phyloP scores from a whole-genome alignment of 2,888 invertebrate genomes.

The Alloscopus bannaensis region DNA sequence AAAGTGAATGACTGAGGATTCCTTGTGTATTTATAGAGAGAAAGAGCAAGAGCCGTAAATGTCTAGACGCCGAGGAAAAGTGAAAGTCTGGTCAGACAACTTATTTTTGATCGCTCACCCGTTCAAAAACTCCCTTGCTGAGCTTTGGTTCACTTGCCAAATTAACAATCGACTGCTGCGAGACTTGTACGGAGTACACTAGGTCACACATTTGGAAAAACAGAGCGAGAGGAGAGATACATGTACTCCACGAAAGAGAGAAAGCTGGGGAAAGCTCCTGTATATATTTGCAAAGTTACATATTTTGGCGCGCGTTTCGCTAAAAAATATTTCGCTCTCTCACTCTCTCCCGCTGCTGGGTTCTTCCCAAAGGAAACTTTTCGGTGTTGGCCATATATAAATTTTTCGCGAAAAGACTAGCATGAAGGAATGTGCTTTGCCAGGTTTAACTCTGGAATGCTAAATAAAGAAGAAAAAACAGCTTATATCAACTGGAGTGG shows the following conservation, averaged over 20 bases:
- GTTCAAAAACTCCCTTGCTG: conserved; percentile 58
- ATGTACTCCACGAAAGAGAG: background rate
- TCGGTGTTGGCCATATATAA: too few species aligned
- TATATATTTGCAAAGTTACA: too few species aligned
- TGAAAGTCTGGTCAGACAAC: conserved; percentile 63
- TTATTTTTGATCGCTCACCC: conserved; percentile 63
- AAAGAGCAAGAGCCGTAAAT: conserved; percentile 47
- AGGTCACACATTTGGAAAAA: conserved; percentile 20
- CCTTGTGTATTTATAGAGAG: too few species aligned
- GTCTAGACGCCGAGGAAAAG: conserved; percentile 63
- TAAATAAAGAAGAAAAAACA: too few species aligned
- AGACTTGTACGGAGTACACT: conserved; percentile 20
- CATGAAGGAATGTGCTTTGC: too few species aligned
- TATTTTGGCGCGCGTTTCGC: conserved; percentile 1
- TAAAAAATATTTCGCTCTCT: background rate
- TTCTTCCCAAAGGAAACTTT: too few species aligned
- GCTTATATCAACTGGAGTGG: too few species aligned
- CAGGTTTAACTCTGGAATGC: too few species aligned
- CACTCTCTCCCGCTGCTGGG: too few species aligned
- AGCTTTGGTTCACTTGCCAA: conserved; percentile 62
- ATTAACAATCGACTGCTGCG: conserved; percentile 60
- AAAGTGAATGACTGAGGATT: too few species aligned
- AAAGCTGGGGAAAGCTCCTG: background rate
- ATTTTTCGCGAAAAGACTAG: too few species aligned
- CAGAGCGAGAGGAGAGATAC: conserved; percentile 17